Percentiles rank a stretch among this genome's conserved stretches.
Conservation (phyloP, 2,888 invertebrate genomes). For the Euclidia mi region DNA sequence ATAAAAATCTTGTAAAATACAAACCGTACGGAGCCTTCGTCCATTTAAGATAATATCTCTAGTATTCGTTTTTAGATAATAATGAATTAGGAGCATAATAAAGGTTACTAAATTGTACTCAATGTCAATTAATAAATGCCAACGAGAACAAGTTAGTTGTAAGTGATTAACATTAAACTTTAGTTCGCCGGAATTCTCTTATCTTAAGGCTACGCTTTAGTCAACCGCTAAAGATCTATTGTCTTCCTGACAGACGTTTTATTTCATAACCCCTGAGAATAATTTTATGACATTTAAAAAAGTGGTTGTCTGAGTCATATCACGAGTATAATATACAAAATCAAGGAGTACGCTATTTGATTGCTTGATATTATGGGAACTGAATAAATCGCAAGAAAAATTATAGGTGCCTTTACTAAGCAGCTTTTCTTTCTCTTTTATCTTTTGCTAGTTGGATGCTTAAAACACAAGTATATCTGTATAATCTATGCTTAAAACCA, state of each 20-base stretch:
- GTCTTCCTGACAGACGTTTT: slow-evolving; percentile 22
- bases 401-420: too few relatives aligned
- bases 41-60: slow-evolving; percentile 44
- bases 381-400: too few relatives aligned
- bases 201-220: slow-evolving; percentile 49
- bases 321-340: too few relatives aligned
- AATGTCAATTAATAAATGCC: slow-evolving; percentile 44
- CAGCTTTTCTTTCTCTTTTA: too few relatives aligned
- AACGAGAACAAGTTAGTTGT: slow-evolving; percentile 30
- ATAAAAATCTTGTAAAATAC: slow-evolving; percentile 28
- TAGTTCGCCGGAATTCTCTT: slow-evolving; percentile 40
- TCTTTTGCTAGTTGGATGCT: too few relatives aligned
- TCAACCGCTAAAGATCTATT: too few relatives aligned
- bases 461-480: too few relatives aligned
- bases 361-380: too few relatives aligned
- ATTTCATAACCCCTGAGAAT: slow-evolving; percentile 64
- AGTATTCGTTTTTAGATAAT: slow-evolving; percentile 33
- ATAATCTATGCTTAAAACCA: too few relatives aligned
- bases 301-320: too few relatives aligned
- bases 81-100: slow-evolving; percentile 38
- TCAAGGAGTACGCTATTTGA: too few relatives aligned
- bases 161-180: slow-evolving; percentile 22
- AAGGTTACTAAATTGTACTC: slow-evolving; percentile 37
- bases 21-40: slow-evolving; percentile 27
- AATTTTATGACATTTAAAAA: too few relatives aligned